Evolutionary conservation across 2,113 vertebrate genomes (phyloP).

Genomic region (Labeo rohita): DNA sequence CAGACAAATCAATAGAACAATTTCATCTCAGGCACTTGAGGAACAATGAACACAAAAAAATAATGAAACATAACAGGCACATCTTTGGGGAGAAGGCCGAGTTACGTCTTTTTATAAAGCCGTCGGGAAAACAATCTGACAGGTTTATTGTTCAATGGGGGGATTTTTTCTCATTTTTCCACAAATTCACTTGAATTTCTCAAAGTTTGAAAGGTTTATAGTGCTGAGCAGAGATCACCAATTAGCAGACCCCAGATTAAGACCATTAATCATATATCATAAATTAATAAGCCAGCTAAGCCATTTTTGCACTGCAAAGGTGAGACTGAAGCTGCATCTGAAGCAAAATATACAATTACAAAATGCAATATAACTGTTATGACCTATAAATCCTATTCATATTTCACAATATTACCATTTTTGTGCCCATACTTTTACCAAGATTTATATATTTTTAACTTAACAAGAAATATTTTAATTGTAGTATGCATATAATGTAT

Average conservation of each 20-base stretch:
- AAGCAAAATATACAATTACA: not conserved
- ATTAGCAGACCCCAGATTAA: not conserved
- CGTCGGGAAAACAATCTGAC: not conserved
- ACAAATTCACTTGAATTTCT: not conserved
- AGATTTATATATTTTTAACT: no score
- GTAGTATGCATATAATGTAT: no score
- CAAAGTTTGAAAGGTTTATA: not conserved
- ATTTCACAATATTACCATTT: no score
- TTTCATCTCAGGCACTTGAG: constrained; percentile 71
- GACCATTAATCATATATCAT: not conserved
- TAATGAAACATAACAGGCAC: constrained; percentile 61
- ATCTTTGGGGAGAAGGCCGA: constrained; percentile 62
- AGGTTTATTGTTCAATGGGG: not conserved
- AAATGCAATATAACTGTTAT: no score
- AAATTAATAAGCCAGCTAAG: not conserved
- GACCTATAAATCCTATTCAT: no score
- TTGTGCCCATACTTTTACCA: no score
- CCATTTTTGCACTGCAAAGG: not conserved
- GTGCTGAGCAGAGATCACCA: not conserved
- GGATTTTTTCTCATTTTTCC: not conserved
- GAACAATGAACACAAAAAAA: constrained; percentile 72
- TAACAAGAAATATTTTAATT: no score
- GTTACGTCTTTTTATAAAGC: constrained; percentile 52
- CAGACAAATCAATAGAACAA: constrained; percentile 75
- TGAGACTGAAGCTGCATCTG: not conserved